These are phyloP conservation scores for Sinocyclocheilus rhinocerous DNA, from an alignment of 2,113 vertebrate species.

Conservation along the genomic window DNA sequence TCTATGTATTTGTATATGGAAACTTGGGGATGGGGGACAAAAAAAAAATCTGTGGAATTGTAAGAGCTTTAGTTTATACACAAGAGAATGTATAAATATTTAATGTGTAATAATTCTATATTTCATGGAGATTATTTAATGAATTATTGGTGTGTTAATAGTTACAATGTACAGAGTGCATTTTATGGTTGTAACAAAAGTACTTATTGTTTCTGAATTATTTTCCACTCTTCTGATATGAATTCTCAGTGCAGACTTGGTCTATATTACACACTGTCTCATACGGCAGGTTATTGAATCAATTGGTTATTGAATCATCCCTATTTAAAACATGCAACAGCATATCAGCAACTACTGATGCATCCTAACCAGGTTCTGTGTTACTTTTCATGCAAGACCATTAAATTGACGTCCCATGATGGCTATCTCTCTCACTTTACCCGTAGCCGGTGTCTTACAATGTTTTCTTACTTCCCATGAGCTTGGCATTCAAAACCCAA, in stretches of 20 bases:
- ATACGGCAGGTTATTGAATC: conserved; percentile 36
- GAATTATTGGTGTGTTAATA: conserved; percentile 72
- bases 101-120: conserved; percentile 92
- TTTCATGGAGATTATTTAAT: conserved; percentile 93
- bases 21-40: conserved; percentile 75
- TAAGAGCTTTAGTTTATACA: conserved; percentile 97
- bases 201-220: conserved; percentile 60
- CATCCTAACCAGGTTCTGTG: conserved; percentile 26
- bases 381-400: neutral
- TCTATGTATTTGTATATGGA: conserved; percentile 74
- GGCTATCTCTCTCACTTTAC: conserved; percentile 30
- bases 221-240: conserved; percentile 47
- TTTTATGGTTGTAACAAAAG: conserved; percentile 69
- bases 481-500: neutral
- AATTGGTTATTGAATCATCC: conserved; percentile 6
- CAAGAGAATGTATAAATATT: conserved; percentile 80
- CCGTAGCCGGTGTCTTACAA: neutral
- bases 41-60: conserved; percentile 80
- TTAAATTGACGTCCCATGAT: conserved; percentile 8
- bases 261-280: conserved; percentile 26
- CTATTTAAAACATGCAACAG: neutral
- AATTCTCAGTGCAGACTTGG: conserved; percentile 36
- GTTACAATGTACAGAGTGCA: conserved; percentile 68
- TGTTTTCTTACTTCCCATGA: neutral
- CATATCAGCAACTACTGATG: conserved; percentile 37